Evolutionary conservation across 2,797 vertebrate genomes (phyloP).

Genomic region (Girardinus metallicus): DNA sequence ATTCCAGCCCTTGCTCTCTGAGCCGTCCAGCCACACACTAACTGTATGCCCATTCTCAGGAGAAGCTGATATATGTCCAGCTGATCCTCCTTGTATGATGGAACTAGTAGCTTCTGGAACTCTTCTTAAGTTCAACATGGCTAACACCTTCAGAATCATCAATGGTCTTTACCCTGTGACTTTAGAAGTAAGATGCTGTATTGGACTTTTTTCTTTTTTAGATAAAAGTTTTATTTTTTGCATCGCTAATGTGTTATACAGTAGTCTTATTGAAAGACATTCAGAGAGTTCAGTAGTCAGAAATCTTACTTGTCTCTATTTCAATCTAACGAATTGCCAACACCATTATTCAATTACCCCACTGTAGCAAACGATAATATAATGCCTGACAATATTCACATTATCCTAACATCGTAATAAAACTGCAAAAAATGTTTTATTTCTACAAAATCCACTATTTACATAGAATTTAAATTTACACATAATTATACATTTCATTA

Average conservation of each 20-base stretch:
- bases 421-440: neutral
- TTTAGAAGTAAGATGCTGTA: constrained; percentile 76
- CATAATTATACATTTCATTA: neutral
- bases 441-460: neutral
- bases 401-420: neutral
- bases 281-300: neutral
- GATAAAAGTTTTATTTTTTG: neutral
- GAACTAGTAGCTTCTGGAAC: constrained; percentile 82
- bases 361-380: neutral
- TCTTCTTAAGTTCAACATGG: constrained; percentile 84
- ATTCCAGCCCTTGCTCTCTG: constrained; percentile 82
- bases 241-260: neutral
- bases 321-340: neutral
- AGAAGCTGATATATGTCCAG: constrained; percentile 89
- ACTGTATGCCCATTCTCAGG: constrained; percentile 91
- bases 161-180: constrained; percentile 84
- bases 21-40: constrained; percentile 71
- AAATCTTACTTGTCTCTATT: neutral
- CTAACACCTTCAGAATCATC: constrained; percentile 84
- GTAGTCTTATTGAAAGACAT: neutral
- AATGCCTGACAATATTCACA: neutral
- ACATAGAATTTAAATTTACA: neutral
- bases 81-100: constrained; percentile 72
- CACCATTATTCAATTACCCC: neutral
- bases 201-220: neutral